Evolutionary conservation across 2,888 invertebrate genomes (phyloP).

Genomic region (Muscina levida): DNA sequence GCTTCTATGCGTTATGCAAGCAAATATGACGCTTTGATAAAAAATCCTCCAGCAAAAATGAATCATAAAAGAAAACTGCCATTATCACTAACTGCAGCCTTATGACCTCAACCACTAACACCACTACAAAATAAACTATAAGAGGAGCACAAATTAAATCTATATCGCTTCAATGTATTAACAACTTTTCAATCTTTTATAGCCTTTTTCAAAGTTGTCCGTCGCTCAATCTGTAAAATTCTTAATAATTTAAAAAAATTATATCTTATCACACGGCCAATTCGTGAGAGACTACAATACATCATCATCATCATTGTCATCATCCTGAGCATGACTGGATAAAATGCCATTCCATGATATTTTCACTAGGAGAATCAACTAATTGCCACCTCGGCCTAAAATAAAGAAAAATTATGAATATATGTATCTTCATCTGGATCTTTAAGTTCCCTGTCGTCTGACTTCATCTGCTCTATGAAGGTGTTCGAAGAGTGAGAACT

Average conservation of each 20-base stretch:
- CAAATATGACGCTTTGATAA: too few species aligned
- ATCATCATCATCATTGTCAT: too few species aligned
- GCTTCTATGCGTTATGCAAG: too few species aligned
- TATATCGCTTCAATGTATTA: not conserved
- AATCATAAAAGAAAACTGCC: too few species aligned
- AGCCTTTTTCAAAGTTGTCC: not conserved
- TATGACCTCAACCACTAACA: not conserved
- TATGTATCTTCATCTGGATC: constrained; percentile 40
- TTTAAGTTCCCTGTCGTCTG: not conserved
- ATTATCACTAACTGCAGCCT: not conserved
- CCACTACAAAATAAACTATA: not conserved
- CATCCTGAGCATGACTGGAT: constrained; percentile 29
- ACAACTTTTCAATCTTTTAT: not conserved
- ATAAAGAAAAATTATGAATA: constrained; percentile 36
- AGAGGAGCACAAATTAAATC: not conserved
- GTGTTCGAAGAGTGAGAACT: not conserved
- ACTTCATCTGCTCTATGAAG: not conserved
- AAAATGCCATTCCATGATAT: not conserved
- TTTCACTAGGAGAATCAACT: constrained; percentile 23
- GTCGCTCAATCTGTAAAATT: not conserved
- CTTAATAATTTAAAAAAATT: not conserved
- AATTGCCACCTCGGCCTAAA: not conserved
- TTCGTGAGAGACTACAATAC: constrained; percentile 1
- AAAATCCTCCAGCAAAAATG: too few species aligned
- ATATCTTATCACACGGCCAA: too few species aligned